phyloP scores from a whole-genome alignment of 2,888 invertebrate genomes.

The Allacma fusca region DNA sequence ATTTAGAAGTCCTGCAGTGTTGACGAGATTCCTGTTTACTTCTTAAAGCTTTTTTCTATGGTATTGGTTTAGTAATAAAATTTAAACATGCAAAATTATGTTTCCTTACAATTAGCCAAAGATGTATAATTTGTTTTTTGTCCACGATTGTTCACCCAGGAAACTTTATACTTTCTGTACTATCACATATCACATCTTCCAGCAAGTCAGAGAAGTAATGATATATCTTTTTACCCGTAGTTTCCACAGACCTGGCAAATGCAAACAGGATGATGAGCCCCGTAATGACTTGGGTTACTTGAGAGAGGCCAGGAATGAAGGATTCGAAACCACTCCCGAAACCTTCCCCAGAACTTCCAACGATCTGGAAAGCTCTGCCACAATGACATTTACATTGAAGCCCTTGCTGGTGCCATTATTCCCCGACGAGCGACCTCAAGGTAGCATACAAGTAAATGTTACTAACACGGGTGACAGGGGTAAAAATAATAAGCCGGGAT shows the following conservation, averaged over 20 bases:
- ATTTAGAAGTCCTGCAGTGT: too few relatives aligned
- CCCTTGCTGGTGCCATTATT: slow-evolving; percentile 19
- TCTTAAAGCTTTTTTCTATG: too few relatives aligned
- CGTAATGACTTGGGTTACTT: slow-evolving; percentile 14
- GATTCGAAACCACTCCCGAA: background rate
- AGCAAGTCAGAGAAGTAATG: too few relatives aligned
- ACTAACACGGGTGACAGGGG: slow-evolving; percentile 11
- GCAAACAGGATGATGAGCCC: background rate
- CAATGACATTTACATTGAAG: slow-evolving; percentile 9
- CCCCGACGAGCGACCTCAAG: too few relatives aligned
- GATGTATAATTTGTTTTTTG: too few relatives aligned
- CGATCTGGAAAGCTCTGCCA: background rate
- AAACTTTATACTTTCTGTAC: too few relatives aligned
- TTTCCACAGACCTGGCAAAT: background rate
- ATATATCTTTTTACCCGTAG: background rate
- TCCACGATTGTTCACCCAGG: too few relatives aligned
- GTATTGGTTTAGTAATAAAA: too few relatives aligned
- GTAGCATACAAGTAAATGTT: slow-evolving; percentile 13
- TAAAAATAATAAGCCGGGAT: slow-evolving; percentile 2
- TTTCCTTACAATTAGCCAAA: too few relatives aligned
- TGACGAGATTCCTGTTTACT: too few relatives aligned
- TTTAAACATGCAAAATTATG: too few relatives aligned
- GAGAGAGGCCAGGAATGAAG: background rate
- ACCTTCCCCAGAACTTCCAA: background rate
- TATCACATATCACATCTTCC: too few relatives aligned